A percentile compares a stretch with the other conserved stretches of the same genome.
phyloP scores from a whole-genome alignment of 2,113 vertebrate species.

The Capricornis sumatraensis region DNA sequence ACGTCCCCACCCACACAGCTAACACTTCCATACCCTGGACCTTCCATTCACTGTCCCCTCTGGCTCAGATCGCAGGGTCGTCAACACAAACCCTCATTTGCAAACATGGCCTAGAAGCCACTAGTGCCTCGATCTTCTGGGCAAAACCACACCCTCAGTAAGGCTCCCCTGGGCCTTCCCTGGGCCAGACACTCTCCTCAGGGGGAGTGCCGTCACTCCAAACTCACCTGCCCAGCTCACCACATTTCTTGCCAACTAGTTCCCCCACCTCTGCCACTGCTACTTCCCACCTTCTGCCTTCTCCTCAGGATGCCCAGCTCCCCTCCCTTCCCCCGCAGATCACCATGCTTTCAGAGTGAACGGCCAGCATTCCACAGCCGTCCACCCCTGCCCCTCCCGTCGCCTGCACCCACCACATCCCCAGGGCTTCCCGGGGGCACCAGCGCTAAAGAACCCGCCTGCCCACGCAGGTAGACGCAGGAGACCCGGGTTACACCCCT shows the following conservation, averaged over 20 bases:
- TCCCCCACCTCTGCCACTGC: background rate
- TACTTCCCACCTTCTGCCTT: background rate
- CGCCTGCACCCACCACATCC: background rate
- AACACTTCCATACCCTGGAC: accelerated
- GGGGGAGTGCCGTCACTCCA: background rate
- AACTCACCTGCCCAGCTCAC: background rate
- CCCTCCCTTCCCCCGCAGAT: accelerated
- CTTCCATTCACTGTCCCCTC: too few species aligned
- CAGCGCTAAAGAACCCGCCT: background rate
- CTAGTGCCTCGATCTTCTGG: background rate
- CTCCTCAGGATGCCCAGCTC: background rate
- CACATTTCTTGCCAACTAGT: background rate
- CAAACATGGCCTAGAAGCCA: background rate
- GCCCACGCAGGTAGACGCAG: background rate
- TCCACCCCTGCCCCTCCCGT: accelerated
- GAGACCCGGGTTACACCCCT: background rate
- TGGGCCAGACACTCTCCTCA: background rate
- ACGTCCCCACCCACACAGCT: too few species aligned
- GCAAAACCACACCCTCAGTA: background rate
- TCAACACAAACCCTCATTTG: background rate
- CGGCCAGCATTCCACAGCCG: accelerated
- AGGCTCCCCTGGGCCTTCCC: background rate
- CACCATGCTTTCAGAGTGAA: background rate
- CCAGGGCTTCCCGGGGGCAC: background rate
- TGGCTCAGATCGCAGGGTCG: accelerated